Conservation (phyloP, 2,888 invertebrate species). For the Luffia ferchaultella region DNA sequence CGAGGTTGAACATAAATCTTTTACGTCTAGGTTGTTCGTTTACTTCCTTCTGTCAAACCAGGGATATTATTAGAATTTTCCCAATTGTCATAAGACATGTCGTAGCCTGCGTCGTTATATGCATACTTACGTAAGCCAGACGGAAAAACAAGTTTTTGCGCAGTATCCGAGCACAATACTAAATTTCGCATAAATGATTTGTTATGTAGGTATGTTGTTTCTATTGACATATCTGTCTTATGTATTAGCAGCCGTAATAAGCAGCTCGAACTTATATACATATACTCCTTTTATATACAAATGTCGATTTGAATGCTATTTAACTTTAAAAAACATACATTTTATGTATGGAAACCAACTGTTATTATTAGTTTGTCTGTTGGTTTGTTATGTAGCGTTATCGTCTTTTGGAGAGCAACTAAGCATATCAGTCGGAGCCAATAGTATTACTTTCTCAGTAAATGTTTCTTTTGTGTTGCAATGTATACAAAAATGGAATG, state of each 20-base stretch:
- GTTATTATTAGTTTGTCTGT: no score
- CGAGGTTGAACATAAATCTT: background rate
- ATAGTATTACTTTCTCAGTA: no score
- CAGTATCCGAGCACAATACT: background rate
- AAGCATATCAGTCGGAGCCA: no score
- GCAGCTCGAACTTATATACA: no score
- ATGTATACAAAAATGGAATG: no score
- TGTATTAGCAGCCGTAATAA: no score
- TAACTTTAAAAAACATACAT: no score
- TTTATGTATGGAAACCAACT: no score
- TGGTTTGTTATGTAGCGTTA: background rate
- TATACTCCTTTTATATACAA: no score
- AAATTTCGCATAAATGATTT: background rate
- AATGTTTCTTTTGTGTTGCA: no score
- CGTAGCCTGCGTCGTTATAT: background rate
- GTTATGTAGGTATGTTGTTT: background rate
- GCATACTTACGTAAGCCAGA: constrained; percentile 7
- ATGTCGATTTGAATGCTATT: no score
- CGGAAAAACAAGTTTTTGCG: constrained; percentile 24
- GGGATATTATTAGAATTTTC: no score
- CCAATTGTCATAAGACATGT: background rate
- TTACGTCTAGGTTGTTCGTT: background rate
- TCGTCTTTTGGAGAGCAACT: background rate
- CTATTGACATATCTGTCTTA: background rate
- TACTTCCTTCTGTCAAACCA: background rate